Percentiles rank a stretch among this genome's conserved stretches.
Evolutionary conservation across 2,888 invertebrate genomes (phyloP).

Genomic region (Drosophila kuntzei): DNA sequence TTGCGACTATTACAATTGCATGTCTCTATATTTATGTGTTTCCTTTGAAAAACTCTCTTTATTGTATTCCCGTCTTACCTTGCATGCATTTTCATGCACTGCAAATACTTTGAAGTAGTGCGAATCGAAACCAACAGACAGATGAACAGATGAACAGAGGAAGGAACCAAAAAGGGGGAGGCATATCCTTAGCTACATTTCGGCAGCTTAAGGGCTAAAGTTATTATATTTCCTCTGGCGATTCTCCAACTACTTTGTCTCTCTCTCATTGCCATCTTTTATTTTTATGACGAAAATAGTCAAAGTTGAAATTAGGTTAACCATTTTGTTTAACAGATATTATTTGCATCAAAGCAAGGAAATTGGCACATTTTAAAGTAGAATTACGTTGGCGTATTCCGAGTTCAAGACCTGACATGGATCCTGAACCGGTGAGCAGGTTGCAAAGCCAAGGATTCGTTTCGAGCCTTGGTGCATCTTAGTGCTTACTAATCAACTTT

Average conservation of each 20-base stretch:
- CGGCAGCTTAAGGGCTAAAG: conserved; percentile 8
- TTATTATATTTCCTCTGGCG: conserved; percentile 2
- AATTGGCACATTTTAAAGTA: background rate
- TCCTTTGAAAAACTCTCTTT: conserved; percentile 8
- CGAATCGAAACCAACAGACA: background rate
- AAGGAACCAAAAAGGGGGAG: background rate
- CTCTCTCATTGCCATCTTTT: background rate
- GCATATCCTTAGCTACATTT: background rate
- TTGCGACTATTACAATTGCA: conserved; percentile 12
- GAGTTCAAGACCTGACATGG: background rate
- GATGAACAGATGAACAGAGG: background rate
- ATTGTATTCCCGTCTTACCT: conserved; percentile 1
- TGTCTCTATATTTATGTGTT: conserved; percentile 12
- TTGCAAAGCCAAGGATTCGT: too few relatives aligned
- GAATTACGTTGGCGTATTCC: background rate
- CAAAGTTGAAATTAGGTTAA: background rate
- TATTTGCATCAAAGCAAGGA: background rate
- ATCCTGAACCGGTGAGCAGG: background rate
- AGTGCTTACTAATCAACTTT: too few relatives aligned
- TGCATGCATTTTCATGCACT: conserved; percentile 8
- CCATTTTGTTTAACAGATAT: background rate
- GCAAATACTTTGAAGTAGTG: background rate
- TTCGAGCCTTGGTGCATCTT: too few relatives aligned
- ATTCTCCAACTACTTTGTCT: background rate
- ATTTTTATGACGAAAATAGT: background rate